Evolutionary conservation across 2,113 vertebrate species (phyloP).

Genomic region (Ardeotis arabs): DNA sequence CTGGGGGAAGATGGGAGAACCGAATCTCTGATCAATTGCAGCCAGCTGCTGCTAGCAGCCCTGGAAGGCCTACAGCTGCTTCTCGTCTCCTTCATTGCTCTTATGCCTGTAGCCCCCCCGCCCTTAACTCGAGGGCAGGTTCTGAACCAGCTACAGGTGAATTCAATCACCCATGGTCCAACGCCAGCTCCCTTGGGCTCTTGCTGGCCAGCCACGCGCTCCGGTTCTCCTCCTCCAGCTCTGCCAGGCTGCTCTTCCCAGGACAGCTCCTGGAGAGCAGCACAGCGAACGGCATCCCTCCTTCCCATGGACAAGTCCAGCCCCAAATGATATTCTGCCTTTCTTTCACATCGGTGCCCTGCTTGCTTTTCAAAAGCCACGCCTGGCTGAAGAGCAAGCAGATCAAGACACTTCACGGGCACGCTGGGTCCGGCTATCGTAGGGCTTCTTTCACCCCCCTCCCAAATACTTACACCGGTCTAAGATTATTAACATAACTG

Average conservation of each 20-base stretch:
- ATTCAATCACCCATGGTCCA: background rate
- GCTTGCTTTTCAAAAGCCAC: background rate
- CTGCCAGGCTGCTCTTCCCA: background rate
- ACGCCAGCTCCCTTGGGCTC: background rate
- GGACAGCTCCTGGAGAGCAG: background rate
- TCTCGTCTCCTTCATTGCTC: background rate
- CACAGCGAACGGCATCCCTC: rapidly evolving
- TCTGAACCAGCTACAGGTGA: background rate
- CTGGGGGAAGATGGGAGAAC: background rate
- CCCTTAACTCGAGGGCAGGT: rapidly evolving
- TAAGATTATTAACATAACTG: background rate
- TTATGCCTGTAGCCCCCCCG: no score
- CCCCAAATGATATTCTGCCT: background rate
- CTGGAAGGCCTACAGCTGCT: background rate
- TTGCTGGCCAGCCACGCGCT: background rate
- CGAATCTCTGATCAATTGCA: background rate
- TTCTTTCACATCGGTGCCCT: rapidly evolving
- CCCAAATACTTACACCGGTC: background rate
- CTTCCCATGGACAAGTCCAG: background rate
- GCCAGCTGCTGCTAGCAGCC: background rate
- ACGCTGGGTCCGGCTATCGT: background rate
- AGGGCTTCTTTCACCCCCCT: background rate
- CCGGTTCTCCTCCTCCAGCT: rapidly evolving
- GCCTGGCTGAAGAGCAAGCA: background rate
- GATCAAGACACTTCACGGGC: rapidly evolving